phyloP scores from a whole-genome alignment of 2,113 vertebrate genomes.

The Larimichthys crocea region DNA sequence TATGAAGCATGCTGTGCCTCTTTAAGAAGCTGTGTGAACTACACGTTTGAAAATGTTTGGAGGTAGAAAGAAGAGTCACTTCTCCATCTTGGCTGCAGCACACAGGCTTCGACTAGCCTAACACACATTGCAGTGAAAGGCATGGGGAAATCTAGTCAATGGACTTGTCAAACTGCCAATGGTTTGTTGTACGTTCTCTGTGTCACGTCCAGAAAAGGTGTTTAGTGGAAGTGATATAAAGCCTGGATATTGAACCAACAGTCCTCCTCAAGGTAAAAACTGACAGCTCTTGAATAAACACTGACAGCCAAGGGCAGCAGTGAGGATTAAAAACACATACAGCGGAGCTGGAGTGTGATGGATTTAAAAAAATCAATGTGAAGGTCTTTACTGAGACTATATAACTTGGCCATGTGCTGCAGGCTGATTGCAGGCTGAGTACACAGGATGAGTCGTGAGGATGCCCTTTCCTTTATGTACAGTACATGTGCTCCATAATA shows the following conservation, averaged over 20 bases:
- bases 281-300: neutral
- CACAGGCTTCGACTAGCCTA: too few species aligned
- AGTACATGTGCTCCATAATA: too few species aligned
- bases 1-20: too few species aligned
- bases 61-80: too few species aligned
- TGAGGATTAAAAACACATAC: neutral
- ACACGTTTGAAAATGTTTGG: too few species aligned
- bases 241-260: neutral
- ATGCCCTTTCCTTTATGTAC: too few species aligned
- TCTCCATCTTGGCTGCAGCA: too few species aligned
- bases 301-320: neutral
- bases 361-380: slow-evolving; percentile 13
- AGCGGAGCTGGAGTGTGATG: neutral
- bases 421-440: neutral
- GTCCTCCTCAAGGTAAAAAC: neutral
- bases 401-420: neutral
- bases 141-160: too few species aligned
- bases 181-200: too few species aligned
- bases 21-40: too few species aligned
- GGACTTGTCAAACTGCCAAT: too few species aligned
- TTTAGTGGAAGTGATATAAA: neutral
- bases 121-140: too few species aligned
- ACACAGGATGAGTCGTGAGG: neutral
- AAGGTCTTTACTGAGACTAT: neutral
- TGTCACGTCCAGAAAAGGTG: neutral